Base-by-base conservation (phyloP, 2,888 invertebrate species). In the Conops quadrifasciatus region DNA sequence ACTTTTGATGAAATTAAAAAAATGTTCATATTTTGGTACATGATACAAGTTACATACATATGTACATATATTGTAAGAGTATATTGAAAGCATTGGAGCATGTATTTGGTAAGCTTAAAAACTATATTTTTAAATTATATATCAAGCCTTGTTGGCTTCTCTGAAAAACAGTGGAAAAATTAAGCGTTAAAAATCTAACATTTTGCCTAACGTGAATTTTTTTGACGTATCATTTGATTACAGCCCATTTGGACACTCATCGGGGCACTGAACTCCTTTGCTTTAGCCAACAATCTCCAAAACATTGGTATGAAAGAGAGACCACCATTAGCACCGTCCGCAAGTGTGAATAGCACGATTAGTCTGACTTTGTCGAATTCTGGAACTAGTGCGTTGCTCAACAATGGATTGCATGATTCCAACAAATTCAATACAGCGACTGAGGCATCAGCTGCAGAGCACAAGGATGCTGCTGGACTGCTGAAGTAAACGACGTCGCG, bases 401-500 rank as follows among this genome's bases (percentile, higher is more conserved):
- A 82, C 74, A 82, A 82, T 80, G 85, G 84, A 75, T 77, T 78
- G 66, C 77, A 77, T 76, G 86, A 86, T 77, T 86, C 86, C 60
- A 86, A 86, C 77, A 86, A 86, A 79, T 78, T 86, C 76, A 83
- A 83, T 66, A 84, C 82, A 73, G 84, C 47, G 21, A 79, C 24
- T 45, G 67, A 58, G 21, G 19, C 58, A 28, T 47, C 36, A 30
- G 69, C 70, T 81, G 74, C 83, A 81, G 77, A 81, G 83, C 69
- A 69, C 73, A 78, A 75, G 73, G 74, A 71, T 73, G 77, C 79
- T 72, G 76, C 78, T 78, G 75, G 77, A 72, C 74, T 75, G 73
- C 73, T 77, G 75, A 83, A 84, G 70, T 84, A 87, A 80, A 82
- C 87, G 81, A 74, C 88, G 82, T 36, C 36, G 9, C 79, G 88